Evolutionary conservation across 2,888 invertebrate species (phyloP).

Genomic region (Temnothorax ravouxi): DNA sequence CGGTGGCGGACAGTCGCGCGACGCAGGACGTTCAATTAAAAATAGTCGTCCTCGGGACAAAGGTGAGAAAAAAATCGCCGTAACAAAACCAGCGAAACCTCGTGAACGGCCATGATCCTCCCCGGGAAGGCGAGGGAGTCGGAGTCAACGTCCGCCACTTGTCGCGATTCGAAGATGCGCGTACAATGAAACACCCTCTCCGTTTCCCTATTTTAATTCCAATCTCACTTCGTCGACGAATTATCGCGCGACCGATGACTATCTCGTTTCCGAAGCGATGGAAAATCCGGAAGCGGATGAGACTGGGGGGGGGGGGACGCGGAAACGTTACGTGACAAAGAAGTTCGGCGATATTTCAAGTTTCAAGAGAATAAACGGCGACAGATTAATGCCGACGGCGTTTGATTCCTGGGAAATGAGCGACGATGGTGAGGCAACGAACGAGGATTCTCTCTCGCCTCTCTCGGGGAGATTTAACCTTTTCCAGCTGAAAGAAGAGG

Average conservation of each 20-base stretch:
- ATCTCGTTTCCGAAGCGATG: not conserved
- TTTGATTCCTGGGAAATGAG: conserved; percentile 30
- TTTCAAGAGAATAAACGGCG: conserved; percentile 1
- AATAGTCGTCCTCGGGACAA: conserved; percentile 64
- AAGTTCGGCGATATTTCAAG: conserved; percentile 4
- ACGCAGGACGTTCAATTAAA: conserved; percentile 61
- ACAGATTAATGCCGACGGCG: not conserved
- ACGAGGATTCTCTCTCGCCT: conserved; percentile 26
- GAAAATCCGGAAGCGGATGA: conserved; percentile 26
- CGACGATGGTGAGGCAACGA: not conserved
- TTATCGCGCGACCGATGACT: not conserved
- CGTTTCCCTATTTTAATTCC: not conserved
- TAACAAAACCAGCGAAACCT: conserved; percentile 52
- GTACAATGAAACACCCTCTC: not conserved
- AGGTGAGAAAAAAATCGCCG: conserved; percentile 50
- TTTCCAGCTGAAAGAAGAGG: conserved; percentile 58
- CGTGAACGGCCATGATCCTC: conserved; percentile 65
- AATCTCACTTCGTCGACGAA: not conserved
- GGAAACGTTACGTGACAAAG: conserved; percentile 41
- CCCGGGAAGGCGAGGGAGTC: conserved; percentile 28
- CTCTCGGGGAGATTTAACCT: conserved; percentile 63
- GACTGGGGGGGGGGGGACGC: not conserved
- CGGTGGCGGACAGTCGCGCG: conserved; percentile 56
- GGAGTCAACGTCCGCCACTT: conserved; percentile 8
- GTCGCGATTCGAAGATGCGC: conserved; percentile 10